Evolutionary conservation across 2,797 vertebrate genomes (phyloP).

Genomic region (Sebastes steindachneri): DNA sequence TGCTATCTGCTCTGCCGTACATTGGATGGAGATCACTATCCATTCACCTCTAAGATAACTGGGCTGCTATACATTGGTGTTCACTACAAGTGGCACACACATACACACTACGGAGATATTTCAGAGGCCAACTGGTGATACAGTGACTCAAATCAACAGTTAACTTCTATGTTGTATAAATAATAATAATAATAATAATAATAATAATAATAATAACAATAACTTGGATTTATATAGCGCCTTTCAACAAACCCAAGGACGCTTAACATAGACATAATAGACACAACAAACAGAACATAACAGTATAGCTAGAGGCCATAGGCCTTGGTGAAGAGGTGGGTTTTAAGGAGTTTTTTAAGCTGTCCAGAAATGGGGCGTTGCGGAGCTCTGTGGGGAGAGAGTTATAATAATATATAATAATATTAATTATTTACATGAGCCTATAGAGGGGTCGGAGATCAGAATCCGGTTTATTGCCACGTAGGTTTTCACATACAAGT

Average conservation of each 20-base stretch:
- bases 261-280: no score
- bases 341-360: no score
- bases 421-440: background rate
- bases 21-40: conserved; percentile 56
- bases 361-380: no score
- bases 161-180: background rate
- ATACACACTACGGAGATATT: background rate
- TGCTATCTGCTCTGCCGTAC: conserved; percentile 7
- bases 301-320: no score
- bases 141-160: background rate
- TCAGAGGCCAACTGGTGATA: conserved; percentile 3
- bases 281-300: no score
- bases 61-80: background rate
- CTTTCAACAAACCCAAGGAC: no score
- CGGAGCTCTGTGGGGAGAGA: no score
- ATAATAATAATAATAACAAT: no score
- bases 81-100: background rate
- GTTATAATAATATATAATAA: no score
- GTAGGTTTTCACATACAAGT: background rate
- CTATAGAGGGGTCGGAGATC: background rate
- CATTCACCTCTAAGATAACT: conserved; percentile 16
- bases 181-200: no score
- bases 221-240: no score
- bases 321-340: no score
- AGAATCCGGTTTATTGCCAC: background rate